Conservation (phyloP, 1,140 invertebrate genomes). For the Heliconius hewitsoni region DNA sequence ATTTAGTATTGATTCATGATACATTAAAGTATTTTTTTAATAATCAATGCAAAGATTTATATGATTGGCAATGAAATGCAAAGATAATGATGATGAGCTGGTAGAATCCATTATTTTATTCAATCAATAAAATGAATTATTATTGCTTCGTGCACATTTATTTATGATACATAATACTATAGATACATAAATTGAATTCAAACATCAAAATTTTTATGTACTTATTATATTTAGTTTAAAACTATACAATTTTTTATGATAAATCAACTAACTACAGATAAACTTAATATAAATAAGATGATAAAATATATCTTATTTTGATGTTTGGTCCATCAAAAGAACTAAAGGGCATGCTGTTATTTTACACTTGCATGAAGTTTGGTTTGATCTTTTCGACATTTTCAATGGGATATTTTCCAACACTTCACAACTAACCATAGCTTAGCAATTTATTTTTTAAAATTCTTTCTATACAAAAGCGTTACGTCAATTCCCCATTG, state of each 20-base stretch:
- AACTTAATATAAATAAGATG: no score
- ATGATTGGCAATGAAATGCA: not conserved
- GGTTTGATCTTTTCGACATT: not conserved
- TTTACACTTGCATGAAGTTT: slow-evolving; percentile 18
- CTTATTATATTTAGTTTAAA: no score
- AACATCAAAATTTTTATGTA: slow-evolving; percentile 13
- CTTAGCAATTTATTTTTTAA: slow-evolving; percentile 7
- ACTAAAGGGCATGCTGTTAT: slow-evolving; percentile 13
- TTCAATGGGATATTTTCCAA: not conserved
- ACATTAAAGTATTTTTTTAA: not conserved
- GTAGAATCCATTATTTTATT: not conserved
- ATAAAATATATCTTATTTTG: slow-evolving; percentile 4
- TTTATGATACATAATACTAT: not conserved
- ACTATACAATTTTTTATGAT: no score
- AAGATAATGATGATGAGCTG: not conserved
- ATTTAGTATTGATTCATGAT: slow-evolving; percentile 2
- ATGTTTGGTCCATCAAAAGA: slow-evolving; percentile 11
- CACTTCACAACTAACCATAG: slow-evolving; percentile 14
- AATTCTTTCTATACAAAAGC: slow-evolving; percentile 29
- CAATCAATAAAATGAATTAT: not conserved
- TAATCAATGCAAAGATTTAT: not conserved
- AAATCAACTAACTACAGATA: no score
- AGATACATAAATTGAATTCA: slow-evolving; percentile 1
- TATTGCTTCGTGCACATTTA: not conserved
- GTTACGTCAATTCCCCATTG: slow-evolving; percentile 39